phyloP scores from a whole-genome alignment of 1,140 invertebrate genomes.

The Bombyx mori region ASM3026992v2 NC_085110.1:12301501-12302000 shows the following conservation, averaged over 20 bases:
- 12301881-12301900: slow-evolving; percentile 71
- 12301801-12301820: slow-evolving; percentile 63
- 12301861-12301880: slow-evolving; percentile 73
- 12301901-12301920: slow-evolving; percentile 73
- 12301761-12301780: slow-evolving; percentile 71
- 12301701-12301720: slow-evolving; percentile 29
- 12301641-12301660: slow-evolving; percentile 73
- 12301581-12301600: slow-evolving; percentile 74
- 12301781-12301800: slow-evolving; percentile 70
- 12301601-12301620: slow-evolving; percentile 74
- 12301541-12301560: slow-evolving; percentile 70
- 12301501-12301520: slow-evolving; percentile 64
- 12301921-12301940: slow-evolving; percentile 74
- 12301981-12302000: slow-evolving; percentile 69
- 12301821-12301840: slow-evolving; percentile 72
- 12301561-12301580: slow-evolving; percentile 68
- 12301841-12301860: slow-evolving; percentile 72
- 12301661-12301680: slow-evolving; percentile 71
- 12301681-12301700: slow-evolving; percentile 40
- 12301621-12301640: slow-evolving; percentile 73
- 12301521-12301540: slow-evolving; percentile 67
- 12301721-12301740: slow-evolving; percentile 30
- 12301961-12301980: slow-evolving; percentile 71
- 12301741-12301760: slow-evolving; percentile 38
- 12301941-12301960: slow-evolving; percentile 61